These are phyloP conservation scores for Drosophila borealis DNA, from an alignment of 2,888 invertebrate species.

Conservation along the genomic window DNA sequence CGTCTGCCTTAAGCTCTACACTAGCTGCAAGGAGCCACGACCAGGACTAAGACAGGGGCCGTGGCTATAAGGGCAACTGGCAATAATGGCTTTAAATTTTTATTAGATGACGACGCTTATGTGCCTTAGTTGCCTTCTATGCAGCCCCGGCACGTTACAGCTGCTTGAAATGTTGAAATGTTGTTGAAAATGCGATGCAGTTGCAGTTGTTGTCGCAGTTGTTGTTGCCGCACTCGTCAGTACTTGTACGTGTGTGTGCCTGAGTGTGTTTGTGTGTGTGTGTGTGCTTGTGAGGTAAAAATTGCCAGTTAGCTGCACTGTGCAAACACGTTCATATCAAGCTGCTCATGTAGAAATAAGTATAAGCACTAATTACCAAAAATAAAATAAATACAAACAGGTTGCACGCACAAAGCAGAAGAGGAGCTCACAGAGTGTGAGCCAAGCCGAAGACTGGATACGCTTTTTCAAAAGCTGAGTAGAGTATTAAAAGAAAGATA, in stretches of 20 bases:
- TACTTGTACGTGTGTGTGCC: slow-evolving; percentile 9
- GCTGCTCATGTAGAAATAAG: slow-evolving; percentile 59
- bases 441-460: slow-evolving; percentile 30
- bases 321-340: slow-evolving; percentile 34
- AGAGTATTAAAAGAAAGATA: too few species aligned
- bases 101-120: slow-evolving; percentile 79
- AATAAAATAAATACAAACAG: slow-evolving; percentile 44
- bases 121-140: slow-evolving; percentile 75
- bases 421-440: background rate
- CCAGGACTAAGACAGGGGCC: background rate
- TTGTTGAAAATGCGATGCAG: slow-evolving; percentile 64
- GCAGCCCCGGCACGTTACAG: slow-evolving; percentile 52
- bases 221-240: slow-evolving; percentile 18
- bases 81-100: slow-evolving; percentile 80
- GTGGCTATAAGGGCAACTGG: slow-evolving; percentile 58
- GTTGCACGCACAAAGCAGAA: background rate
- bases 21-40: slow-evolving; percentile 19
- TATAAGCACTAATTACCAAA: slow-evolving; percentile 71
- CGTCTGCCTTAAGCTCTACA: slow-evolving; percentile 45
- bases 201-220: slow-evolving; percentile 18
- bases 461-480: slow-evolving; percentile 9
- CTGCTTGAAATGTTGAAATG: slow-evolving; percentile 73
- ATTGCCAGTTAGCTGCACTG: slow-evolving; percentile 31
- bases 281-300: background rate
- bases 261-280: slow-evolving; percentile 2